phyloP scores from a whole-genome alignment of 1,140 invertebrate species.

The Bursaphelenchus mucronatus region DNA sequence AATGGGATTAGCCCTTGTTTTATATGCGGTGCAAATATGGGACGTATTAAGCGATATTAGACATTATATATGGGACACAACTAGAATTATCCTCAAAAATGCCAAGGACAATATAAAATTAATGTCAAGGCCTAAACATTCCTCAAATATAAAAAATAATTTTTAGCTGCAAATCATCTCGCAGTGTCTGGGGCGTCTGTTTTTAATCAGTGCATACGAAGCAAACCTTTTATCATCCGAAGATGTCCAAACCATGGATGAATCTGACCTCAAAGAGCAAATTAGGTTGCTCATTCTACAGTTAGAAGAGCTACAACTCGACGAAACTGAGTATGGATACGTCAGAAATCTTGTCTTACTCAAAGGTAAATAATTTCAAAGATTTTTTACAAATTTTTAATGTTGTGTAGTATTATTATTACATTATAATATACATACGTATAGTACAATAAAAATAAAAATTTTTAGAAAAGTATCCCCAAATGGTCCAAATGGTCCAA shows the following conservation, averaged over 20 bases:
- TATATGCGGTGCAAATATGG: no score
- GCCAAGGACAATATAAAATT: no score
- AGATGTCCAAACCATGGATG: neutral
- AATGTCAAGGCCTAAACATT: no score
- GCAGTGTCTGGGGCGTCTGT: conserved; percentile 10
- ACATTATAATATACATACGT: no score
- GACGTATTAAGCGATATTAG: no score
- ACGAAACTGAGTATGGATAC: conserved; percentile 7
- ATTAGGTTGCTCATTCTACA: neutral
- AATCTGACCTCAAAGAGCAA: neutral
- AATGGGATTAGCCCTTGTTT: no score
- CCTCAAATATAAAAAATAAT: neutral
- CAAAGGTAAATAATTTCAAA: conserved; percentile 5
- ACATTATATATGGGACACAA: no score
- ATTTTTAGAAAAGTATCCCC: conserved; percentile 17
- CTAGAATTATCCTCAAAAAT: no score
- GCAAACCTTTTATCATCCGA: neutral
- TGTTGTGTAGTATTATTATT: no score
- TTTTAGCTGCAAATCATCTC: conserved; percentile 8
- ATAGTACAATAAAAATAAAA: conserved; percentile 4
- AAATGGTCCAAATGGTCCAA: neutral
- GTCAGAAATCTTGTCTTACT: conserved; percentile 7
- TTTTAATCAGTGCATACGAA: conserved; percentile 7
- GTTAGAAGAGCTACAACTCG: conserved; percentile 6
- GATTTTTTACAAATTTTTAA: no score